Evolutionary conservation across 1,140 invertebrate species (phyloP).

Genomic region (Ceratina calcarata): DNA sequence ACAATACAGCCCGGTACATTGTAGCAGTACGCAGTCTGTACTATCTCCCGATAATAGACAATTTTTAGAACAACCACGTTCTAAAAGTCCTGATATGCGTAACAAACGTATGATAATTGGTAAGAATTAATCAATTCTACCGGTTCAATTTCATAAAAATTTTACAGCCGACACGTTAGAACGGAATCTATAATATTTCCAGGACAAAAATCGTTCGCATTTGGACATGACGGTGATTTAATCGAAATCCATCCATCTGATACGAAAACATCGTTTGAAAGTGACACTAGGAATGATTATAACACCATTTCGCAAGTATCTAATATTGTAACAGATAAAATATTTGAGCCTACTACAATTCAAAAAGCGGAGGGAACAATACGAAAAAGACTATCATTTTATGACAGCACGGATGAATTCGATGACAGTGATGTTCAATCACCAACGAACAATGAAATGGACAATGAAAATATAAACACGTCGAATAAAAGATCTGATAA

Average conservation of each 20-base stretch:
- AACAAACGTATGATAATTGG: slow-evolving; percentile 80
- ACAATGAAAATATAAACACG: background rate
- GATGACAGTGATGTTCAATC: slow-evolving; percentile 1
- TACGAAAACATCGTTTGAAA: slow-evolving; percentile 13
- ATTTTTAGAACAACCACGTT: slow-evolving; percentile 80
- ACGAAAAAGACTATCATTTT: slow-evolving; percentile 53
- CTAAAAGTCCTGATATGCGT: slow-evolving; percentile 78
- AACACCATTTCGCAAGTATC: background rate
- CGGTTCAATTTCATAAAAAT: background rate
- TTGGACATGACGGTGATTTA: slow-evolving; percentile 80
- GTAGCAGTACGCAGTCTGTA: slow-evolving; percentile 73
- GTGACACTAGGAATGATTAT: slow-evolving; percentile 5
- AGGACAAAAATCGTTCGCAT: slow-evolving; percentile 82
- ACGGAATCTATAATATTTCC: slow-evolving; percentile 29
- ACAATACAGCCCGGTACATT: slow-evolving; percentile 54
- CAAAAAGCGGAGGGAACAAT: slow-evolving; percentile 36
- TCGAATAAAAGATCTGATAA: slow-evolving; percentile 12
- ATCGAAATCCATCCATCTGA: slow-evolving; percentile 75
- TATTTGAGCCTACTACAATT: background rate
- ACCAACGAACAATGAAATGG: background rate
- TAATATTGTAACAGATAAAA: slow-evolving; percentile 31
- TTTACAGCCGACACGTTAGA: slow-evolving; percentile 6
- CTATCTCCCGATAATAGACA: slow-evolving; percentile 81
- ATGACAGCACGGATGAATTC: slow-evolving; percentile 46
- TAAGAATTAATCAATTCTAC: slow-evolving; percentile 53